Evolutionary conservation across 35 echinoderm and acorn worm genomes (phyloP).

Genomic region (Holothuria glaberrima): DNA sequence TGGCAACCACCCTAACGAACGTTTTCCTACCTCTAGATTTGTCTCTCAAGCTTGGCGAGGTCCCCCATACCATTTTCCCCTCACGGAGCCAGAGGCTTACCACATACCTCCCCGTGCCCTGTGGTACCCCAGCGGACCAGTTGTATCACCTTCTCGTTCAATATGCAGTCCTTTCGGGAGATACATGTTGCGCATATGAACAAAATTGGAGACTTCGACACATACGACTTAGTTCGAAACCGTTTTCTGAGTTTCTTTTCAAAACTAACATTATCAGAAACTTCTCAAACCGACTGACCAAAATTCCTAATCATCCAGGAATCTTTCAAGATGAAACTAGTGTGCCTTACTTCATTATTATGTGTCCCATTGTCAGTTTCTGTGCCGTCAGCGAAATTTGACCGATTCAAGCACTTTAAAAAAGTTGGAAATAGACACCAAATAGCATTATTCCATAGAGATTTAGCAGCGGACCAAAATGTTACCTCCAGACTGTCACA

Average conservation of each 20-base stretch:
- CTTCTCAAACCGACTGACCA: background rate
- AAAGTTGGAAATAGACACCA: too few species aligned
- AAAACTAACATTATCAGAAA: background rate
- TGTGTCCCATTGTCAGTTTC: background rate
- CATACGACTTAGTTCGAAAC: background rate
- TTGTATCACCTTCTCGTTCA: constrained; percentile 8
- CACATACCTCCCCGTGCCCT: constrained; percentile 5
- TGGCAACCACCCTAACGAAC: constrained; percentile 15
- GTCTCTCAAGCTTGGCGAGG: constrained; percentile 1
- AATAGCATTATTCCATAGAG: too few species aligned
- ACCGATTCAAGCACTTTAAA: too few species aligned
- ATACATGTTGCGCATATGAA: constrained; percentile 15
- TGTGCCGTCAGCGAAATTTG: background rate
- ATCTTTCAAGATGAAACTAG: background rate
- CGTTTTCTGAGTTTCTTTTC: background rate
- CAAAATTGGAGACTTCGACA: background rate
- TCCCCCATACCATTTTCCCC: constrained; percentile 18
- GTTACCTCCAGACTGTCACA: too few species aligned
- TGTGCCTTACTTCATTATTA: background rate
- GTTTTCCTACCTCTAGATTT: constrained; percentile 20
- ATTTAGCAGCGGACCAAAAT: too few species aligned
- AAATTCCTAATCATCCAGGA: background rate
- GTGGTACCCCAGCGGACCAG: background rate
- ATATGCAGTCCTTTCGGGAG: constrained; percentile 17
- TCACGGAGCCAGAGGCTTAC: constrained; percentile 12